These are phyloP conservation scores for Trichosurus vulpecula DNA, from an alignment of 2,797 vertebrate genomes.

Conservation along the genomic window DNA sequence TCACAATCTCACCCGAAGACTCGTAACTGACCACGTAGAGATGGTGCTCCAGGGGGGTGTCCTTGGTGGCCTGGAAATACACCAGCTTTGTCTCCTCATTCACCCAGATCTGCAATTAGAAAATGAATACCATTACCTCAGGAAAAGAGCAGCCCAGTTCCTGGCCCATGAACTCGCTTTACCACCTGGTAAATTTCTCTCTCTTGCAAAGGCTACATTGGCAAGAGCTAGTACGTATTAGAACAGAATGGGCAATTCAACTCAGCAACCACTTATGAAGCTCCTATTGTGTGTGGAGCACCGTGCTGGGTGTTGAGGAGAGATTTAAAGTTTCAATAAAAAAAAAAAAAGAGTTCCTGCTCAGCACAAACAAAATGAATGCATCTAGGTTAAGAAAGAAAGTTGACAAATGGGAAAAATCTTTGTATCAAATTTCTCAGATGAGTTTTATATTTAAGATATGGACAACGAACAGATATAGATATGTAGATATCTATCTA, in stretches of 20 bases:
- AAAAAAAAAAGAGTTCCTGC: background rate
- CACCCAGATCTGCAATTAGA: constrained; percentile 91
- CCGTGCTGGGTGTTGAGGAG: background rate
- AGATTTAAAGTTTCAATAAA: background rate
- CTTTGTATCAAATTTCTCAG: background rate
- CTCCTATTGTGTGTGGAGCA: background rate
- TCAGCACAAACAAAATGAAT: background rate
- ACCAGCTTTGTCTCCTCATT: constrained; percentile 91
- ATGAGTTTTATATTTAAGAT: background rate
- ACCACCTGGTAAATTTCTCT: background rate
- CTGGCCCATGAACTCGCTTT: constrained; percentile 15
- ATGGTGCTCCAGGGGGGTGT: constrained; percentile 94
- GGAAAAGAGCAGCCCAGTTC: constrained; percentile 16
- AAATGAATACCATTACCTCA: constrained; percentile 21
- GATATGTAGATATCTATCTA: background rate
- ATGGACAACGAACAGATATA: background rate
- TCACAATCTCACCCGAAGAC: constrained; percentile 88
- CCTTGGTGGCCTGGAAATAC: constrained; percentile 94
- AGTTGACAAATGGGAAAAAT: background rate
- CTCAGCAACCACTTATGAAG: background rate
- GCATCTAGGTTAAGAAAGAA: background rate
- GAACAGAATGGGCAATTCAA: background rate
- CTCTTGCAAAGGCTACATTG: background rate
- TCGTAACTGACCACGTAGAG: constrained; percentile 94
- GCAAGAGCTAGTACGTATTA: background rate